These are phyloP conservation scores for Antechinus stuartii DNA, from an alignment of 2,113 vertebrate genomes.

Conservation along the genomic window DNA sequence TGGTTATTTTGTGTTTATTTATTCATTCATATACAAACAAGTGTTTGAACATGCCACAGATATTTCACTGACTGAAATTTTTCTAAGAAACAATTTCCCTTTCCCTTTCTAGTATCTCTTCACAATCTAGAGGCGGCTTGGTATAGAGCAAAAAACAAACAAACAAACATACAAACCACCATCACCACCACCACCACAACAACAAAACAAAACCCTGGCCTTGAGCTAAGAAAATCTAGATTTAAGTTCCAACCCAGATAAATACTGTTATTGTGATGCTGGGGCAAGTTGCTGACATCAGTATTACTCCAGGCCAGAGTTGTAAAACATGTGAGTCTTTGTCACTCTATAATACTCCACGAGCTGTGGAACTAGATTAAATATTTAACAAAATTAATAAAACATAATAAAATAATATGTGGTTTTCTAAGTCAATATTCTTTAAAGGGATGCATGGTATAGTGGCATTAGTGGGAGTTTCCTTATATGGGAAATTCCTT, in stretches of 20 bases:
- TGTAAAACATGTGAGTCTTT: not conserved
- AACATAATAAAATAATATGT: not conserved
- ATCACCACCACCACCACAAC: no score
- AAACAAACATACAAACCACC: no score
- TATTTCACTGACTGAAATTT: not conserved
- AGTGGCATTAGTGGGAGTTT: not conserved
- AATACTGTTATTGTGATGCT: not conserved
- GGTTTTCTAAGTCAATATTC: not conserved
- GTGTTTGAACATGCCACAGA: not conserved
- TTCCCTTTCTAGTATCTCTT: not conserved
- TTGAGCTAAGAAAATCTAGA: not conserved
- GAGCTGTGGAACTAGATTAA: not conserved
- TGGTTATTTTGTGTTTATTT: not conserved
- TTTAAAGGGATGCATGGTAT: not conserved
- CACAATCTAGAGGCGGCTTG: not conserved
- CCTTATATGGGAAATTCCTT: not conserved
- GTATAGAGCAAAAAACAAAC: no score
- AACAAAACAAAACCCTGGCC: not conserved
- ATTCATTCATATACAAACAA: not conserved
- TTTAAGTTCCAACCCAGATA: not conserved
- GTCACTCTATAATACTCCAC: not conserved
- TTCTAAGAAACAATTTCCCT: not conserved
- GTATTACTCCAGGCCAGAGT: not conserved
- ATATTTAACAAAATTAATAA: not conserved
- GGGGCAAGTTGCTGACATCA: not conserved